phyloP scores from a whole-genome alignment of 2,888 invertebrate species.

The Ethmia dodecea region DNA sequence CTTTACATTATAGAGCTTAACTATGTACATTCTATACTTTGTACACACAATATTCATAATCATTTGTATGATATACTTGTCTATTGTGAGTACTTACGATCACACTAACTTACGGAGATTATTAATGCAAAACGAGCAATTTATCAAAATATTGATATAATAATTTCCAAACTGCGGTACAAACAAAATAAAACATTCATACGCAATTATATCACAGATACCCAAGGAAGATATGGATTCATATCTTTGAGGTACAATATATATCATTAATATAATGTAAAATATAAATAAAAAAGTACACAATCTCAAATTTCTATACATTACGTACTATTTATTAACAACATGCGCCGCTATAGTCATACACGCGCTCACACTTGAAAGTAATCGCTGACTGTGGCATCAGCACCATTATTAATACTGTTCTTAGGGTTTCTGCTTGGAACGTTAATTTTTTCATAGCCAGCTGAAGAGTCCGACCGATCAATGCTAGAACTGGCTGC shows the following conservation, averaged over 20 bases:
- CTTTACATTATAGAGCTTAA: too few species aligned
- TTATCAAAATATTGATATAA: not conserved
- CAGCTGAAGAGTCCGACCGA: slow-evolving; percentile 59
- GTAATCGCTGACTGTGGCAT: slow-evolving; percentile 63
- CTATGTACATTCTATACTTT: slow-evolving; percentile 51
- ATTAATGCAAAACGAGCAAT: slow-evolving; percentile 25
- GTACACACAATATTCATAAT: slow-evolving; percentile 44
- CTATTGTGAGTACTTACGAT: slow-evolving; percentile 30
- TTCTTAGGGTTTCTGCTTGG: slow-evolving; percentile 48
- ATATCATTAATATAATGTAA: slow-evolving; percentile 36
- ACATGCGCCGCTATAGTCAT: slow-evolving; percentile 12
- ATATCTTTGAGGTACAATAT: slow-evolving; percentile 54
- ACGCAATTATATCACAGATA: slow-evolving; percentile 70
- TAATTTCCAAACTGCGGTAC: slow-evolving; percentile 8
- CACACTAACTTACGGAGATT: slow-evolving; percentile 49
- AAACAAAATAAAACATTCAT: slow-evolving; percentile 39
- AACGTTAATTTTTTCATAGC: slow-evolving; percentile 63
- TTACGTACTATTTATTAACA: not conserved
- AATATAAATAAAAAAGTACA: slow-evolving; percentile 56
- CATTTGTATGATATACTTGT: slow-evolving; percentile 24
- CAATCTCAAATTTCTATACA: slow-evolving; percentile 45
- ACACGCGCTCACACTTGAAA: slow-evolving; percentile 65
- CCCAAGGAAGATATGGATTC: slow-evolving; percentile 58
- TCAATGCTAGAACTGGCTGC: slow-evolving; percentile 35
- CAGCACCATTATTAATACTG: slow-evolving; percentile 64